These are phyloP conservation scores for Dolichotis patagonum DNA, from an alignment of 2,113 vertebrate species.

Conservation along the genomic window DNA sequence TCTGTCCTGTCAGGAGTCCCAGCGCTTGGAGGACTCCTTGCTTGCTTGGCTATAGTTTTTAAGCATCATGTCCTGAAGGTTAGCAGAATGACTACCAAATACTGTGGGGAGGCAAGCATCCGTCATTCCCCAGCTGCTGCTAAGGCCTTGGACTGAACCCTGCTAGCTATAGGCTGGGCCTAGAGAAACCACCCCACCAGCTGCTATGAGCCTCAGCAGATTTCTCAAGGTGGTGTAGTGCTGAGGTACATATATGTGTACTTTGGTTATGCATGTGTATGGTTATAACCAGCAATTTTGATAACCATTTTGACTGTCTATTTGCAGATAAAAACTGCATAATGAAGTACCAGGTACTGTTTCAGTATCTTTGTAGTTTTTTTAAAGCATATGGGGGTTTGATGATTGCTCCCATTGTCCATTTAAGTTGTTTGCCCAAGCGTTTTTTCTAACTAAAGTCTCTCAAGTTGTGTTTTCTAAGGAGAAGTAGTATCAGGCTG, in stretches of 20 bases:
- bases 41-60: not conserved
- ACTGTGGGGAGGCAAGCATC: not conserved
- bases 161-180: not conserved
- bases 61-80: not conserved
- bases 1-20: not conserved
- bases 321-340: not conserved
- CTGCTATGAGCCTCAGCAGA: not conserved
- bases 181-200: fast-evolving
- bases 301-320: not conserved
- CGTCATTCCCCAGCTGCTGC: not conserved
- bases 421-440: not conserved
- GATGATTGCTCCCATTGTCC: slow-evolving; percentile 3
- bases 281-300: not conserved
- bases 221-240: not conserved
- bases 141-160: not conserved
- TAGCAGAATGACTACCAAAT: not conserved
- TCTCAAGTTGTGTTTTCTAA: not conserved
- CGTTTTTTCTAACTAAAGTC: not conserved
- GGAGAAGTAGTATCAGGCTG: not conserved
- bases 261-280: not conserved
- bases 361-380: slow-evolving; percentile 1
- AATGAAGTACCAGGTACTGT: not conserved
- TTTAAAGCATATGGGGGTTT: not conserved
- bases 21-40: not conserved
- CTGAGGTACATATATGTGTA: not conserved